Conservation (phyloP, 2,888 invertebrate species). For the Epinotia nisella region DNA sequence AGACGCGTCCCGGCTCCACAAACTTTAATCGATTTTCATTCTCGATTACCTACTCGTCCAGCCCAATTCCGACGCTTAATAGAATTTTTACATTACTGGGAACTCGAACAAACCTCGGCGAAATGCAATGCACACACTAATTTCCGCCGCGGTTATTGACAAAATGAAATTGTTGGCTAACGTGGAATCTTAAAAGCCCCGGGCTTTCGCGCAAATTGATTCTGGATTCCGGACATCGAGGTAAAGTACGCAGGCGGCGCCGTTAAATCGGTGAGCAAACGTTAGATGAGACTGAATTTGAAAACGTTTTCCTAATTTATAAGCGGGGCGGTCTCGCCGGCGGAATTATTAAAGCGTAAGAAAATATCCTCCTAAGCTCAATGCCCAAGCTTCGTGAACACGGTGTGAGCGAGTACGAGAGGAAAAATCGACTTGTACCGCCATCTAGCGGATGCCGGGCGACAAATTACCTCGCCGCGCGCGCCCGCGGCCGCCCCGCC, state of each 20-base stretch:
- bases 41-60: conserved; percentile 55
- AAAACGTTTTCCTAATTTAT: conserved; percentile 77
- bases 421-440: conserved; percentile 52
- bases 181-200: conserved; percentile 72
- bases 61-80: conserved; percentile 63
- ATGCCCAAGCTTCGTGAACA: conserved; percentile 29
- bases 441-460: conserved; percentile 67
- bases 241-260: conserved; percentile 58
- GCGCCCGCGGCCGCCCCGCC: conserved; percentile 48
- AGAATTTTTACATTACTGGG: conserved; percentile 66
- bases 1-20: conserved; percentile 53
- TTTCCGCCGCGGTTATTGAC: conserved; percentile 67
- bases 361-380: conserved; percentile 39
- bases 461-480: conserved; percentile 52
- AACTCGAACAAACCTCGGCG: conserved; percentile 58
- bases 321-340: conserved; percentile 59
- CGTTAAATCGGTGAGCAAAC: conserved; percentile 71
- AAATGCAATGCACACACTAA: conserved; percentile 79
- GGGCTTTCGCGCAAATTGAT: conserved; percentile 77
- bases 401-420: not conserved
- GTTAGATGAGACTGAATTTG: conserved; percentile 75
- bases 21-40: conserved; percentile 70
- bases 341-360: conserved; percentile 46
- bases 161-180: conserved; percentile 61
- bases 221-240: conserved; percentile 77